A percentile compares a stretch with the other conserved stretches of the same genome.
phyloP scores from a whole-genome alignment of 2,113 vertebrate genomes.

The Gymnobelideus leadbeateri region DNA sequence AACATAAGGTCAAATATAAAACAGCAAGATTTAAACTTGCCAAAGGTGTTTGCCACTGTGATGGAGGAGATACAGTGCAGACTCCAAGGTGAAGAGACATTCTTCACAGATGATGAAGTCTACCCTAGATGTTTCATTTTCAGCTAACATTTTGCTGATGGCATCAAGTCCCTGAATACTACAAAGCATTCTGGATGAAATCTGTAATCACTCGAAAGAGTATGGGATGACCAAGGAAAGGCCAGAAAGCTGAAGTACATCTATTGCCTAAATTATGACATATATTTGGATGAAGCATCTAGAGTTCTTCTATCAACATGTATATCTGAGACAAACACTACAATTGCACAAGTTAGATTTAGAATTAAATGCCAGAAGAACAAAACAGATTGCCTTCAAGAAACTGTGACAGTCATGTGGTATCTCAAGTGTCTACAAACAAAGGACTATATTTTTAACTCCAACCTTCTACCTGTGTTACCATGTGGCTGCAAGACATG shows the following conservation, averaged over 20 bases:
- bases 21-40: neutral
- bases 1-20: neutral
- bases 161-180: neutral
- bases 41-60: neutral
- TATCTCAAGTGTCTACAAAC: neutral
- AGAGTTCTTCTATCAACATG: too few relatives aligned
- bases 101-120: neutral
- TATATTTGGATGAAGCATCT: too few relatives aligned
- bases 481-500: neutral
- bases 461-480: neutral
- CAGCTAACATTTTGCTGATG: neutral
- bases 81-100: neutral
- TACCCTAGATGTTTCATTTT: neutral
- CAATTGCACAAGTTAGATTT: too few relatives aligned
- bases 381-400: too few relatives aligned
- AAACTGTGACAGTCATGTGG: neutral
- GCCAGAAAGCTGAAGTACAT: neutral
- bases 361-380: too few relatives aligned
- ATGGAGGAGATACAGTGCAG: neutral
- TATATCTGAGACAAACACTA: too few relatives aligned
- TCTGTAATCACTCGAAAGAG: neutral
- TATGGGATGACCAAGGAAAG: neutral
- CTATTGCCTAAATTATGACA: too few relatives aligned
- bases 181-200: neutral
- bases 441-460: neutral